Evolutionary conservation across 2,888 invertebrate species (phyloP), one percentile per base, ranked within the genome.

Genomic region (Gari tellinella): DNA sequence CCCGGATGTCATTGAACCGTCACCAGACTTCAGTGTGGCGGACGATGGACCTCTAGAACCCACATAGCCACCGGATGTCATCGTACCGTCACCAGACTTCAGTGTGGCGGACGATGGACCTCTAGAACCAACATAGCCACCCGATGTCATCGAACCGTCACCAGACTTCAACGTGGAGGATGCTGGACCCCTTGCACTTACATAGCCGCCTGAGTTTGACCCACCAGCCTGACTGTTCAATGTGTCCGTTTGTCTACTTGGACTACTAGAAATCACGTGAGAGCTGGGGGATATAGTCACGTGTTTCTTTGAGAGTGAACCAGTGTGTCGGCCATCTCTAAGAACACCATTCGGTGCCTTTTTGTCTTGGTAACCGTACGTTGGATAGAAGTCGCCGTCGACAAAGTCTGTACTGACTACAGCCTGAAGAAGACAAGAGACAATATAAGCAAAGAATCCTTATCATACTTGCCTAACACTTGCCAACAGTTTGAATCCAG

Each of bases 271-370:
- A 58, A 14, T 49, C 62, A 49, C 61, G 31, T 31, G 31, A 14
- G 76, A 72, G 10, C 56, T 60, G 14, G 86, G 86, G 8, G 85
- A 81, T 58, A 88, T 81, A 10, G 88, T 86, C 57, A 88, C 88
- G 48, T 81, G 80, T 57, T 87, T 86, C 61, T 87, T 88, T 19
- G 78, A 55, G 12, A 75, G 67, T 14, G 82, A 72, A 7, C 75
- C 68, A 14, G 79, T 73, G 46, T 79, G 81, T 23, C 70, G 52
- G 25, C 80, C 82, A 46, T 80, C 81, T 57, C 75, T 79, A 8
- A 86, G 74, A 8, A 82, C 76, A 40, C 82, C 79, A 43, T 84
- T 84, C 1, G 83, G 82, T 5, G 81, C 79, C 40, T 76, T 73
- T 56, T 86, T 85, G 57, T 86, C 83, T 19, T 85, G 66, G 19